Base-by-base conservation (phyloP, 2,888 invertebrate species). In the Acleris emargana region DNA sequence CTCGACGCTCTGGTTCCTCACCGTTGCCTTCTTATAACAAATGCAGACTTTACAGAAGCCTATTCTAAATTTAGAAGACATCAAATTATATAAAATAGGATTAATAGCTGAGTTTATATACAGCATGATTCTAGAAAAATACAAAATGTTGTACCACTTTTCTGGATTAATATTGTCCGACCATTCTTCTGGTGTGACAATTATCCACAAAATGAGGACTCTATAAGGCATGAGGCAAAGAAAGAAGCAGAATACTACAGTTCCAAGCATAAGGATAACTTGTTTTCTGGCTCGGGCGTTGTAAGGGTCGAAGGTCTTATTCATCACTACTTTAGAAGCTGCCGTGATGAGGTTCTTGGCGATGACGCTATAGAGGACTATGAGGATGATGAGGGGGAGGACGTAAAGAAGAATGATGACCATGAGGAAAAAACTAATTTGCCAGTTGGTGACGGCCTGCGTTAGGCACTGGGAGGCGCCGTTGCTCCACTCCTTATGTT, bases 101-200 rank as follows among this genome's bases (percentile, higher is more conserved):
- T 98, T 98, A 72, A 97, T 94, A 49, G 97, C 97, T 4, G 97
- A 97, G 86, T 98, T 98, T 69, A 97, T 93, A 79, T 97, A 98
- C 60, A 97, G 91, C 96, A 98, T 96, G 57, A 97, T 95, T 71
- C 98, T 94, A 69, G 96, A 96, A 81, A 97, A 97, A 83, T 96
- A 97, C 42, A 98, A 87, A 57, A 98, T 92, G 78, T 95, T 96
- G 81, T 97, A 96, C 90, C 97, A 97, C 64, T 94, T 95, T 72
- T 97, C 96, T 22, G 95, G 91, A 47, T 96, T 96, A 17, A 98
- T 90, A 58, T 94, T 93, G 51, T 94, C 89, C 47, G 96, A 91
- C 28, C 94, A 91, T 73, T 96, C 95, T 18, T 95, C 93, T 1
- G 97, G 95, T 18, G 95, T 95, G 52, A 97, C 88, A 57, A 98